These are phyloP conservation scores for Ericerus pela DNA, from an alignment of 1,140 invertebrate genomes.

Conservation along the genomic window DNA sequence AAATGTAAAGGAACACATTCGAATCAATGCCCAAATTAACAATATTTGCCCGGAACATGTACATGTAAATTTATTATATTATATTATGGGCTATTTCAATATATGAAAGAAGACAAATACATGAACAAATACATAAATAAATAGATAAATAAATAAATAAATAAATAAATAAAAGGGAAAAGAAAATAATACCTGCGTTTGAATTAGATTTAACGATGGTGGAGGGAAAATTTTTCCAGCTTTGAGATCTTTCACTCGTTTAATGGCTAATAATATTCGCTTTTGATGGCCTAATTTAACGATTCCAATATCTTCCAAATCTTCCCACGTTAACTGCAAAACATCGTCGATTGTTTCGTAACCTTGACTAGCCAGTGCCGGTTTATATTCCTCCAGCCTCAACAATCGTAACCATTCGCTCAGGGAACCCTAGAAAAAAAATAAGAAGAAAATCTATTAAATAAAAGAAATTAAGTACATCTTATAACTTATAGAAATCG, in stretches of 20 bases:
- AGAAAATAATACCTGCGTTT: slow-evolving; percentile 21
- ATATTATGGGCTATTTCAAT: too few relatives aligned
- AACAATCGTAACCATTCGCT: slow-evolving; percentile 87
- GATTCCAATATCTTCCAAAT: slow-evolving; percentile 97
- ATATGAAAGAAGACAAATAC: too few relatives aligned
- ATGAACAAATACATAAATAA: too few relatives aligned
- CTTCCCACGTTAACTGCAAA: slow-evolving; percentile 93
- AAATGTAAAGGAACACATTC: too few relatives aligned
- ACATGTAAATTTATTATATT: too few relatives aligned
- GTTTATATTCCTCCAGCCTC: slow-evolving; percentile 79
- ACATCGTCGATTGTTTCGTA: slow-evolving; percentile 85
- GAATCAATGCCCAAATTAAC: too few relatives aligned
- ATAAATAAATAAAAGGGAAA: too few relatives aligned
- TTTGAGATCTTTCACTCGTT: slow-evolving; percentile 86
- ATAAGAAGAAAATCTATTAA: too few relatives aligned
- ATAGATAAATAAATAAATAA: too few relatives aligned
- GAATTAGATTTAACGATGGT: slow-evolving; percentile 19
- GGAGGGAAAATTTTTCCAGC: slow-evolving; percentile 59
- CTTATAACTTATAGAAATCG: too few relatives aligned
- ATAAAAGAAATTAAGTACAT: too few relatives aligned
- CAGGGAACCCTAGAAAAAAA: slow-evolving; percentile 61
- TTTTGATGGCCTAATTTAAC: slow-evolving; percentile 92
- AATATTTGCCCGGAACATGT: too few relatives aligned
- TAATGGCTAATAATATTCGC: slow-evolving; percentile 91
- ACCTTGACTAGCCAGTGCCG: slow-evolving; percentile 75